Evolutionary conservation across 2,888 invertebrate species (phyloP).

Genomic region (Clivina fossor): DNA sequence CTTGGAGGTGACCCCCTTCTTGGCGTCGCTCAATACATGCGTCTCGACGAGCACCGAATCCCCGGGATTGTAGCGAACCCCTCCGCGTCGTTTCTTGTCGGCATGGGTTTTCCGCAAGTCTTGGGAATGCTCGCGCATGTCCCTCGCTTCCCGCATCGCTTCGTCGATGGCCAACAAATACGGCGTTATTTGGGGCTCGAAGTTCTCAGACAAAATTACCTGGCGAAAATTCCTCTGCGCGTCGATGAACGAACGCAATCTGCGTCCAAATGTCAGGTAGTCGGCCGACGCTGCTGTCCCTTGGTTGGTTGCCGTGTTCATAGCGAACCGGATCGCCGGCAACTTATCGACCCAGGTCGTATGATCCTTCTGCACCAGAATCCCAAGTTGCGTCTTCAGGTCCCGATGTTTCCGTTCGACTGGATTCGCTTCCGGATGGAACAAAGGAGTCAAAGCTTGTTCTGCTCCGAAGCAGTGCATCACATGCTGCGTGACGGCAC

Average conservation of each 20-base stretch:
- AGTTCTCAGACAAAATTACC: too few relatives aligned
- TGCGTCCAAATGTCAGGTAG: neutral
- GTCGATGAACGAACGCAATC: neutral
- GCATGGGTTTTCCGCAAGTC: conserved; percentile 1
- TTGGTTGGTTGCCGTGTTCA: neutral
- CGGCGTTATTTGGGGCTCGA: neutral
- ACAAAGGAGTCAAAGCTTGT: conserved; percentile 27
- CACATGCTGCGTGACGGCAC: conserved; percentile 11
- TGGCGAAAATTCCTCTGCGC: too few relatives aligned
- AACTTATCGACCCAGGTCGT: neutral
- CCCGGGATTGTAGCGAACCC: neutral
- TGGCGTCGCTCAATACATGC: conserved; percentile 4
- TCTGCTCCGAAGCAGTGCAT: conserved; percentile 18
- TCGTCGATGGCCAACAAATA: neutral
- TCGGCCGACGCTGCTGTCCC: neutral
- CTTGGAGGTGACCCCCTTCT: neutral
- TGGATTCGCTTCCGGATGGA: conserved; percentile 1
- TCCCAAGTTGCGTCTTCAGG: neutral
- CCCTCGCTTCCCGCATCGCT: neutral
- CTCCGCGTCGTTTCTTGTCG: neutral
- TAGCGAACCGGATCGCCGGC: conserved; percentile 3
- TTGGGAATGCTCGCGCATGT: neutral
- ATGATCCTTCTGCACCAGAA: neutral
- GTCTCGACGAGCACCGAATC: conserved; percentile 5
- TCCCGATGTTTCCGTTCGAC: neutral